Evolutionary conservation across 2,113 vertebrate species (phyloP), one percentile per base, ranked within the genome.

Genomic region (Clarias macrocephalus): DNA sequence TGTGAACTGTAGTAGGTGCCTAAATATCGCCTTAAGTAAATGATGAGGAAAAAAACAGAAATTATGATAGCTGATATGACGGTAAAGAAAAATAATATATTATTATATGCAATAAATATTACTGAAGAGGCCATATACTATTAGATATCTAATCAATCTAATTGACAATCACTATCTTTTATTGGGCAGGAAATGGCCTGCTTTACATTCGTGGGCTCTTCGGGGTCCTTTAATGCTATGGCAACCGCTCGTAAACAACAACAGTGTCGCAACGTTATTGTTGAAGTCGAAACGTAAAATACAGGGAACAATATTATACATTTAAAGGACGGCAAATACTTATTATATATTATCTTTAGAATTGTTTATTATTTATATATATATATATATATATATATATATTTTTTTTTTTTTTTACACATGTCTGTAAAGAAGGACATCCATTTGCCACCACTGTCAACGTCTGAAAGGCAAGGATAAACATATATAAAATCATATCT

Each of bases 211-310:
- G 16, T 82, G 92, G 91, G 76, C 91, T 90, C 85, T 86, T 60
- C 37, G 84, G 83, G 86, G 87, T 91, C 90, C 77, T 84, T 75
- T 16, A 90, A 92, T 92, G 80, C 94, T 87, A 92, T 93, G 91
- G 94, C 77, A 94, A 95, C 94, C 23, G 57, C 19, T 19, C 80
- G 59, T 90, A 91, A 88, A 93, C 72, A 5, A 89, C 23, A 87
- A 89, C 85, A 73, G 72, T 83, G 79, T 73, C 33, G 80, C 75
- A 59, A 60, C 57, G n/a, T 56, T 28, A 16, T 68, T 28, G 79
- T 4, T 73, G 57, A 57, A 73, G 65, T 13, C 54, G 8, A 7
- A 30, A 63, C 30, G 52, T 16, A 25, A 81, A 23, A 0, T 25
- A 75, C n/a, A 48, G 48, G 65, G 3, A 56, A 23, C 7, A 19